phyloP scores from a whole-genome alignment of 2,113 vertebrate species.

The Psilopsiagon aymara region DNA sequence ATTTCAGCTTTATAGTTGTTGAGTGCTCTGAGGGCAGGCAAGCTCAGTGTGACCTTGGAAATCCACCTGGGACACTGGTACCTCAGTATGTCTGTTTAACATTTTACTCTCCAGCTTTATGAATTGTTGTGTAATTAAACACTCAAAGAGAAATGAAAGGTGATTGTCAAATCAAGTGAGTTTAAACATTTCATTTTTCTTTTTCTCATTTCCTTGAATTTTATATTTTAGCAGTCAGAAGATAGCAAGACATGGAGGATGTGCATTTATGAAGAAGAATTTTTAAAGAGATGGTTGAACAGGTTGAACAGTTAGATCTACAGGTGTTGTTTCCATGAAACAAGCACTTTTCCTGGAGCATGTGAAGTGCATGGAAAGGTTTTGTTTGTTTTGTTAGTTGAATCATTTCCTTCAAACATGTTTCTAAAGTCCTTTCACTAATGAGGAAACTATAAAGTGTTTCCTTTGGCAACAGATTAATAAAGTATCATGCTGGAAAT shows the following conservation, averaged over 20 bases:
- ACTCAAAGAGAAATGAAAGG: not conserved
- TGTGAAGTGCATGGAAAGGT: not conserved
- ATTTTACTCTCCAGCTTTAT: not conserved
- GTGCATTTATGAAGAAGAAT: not conserved
- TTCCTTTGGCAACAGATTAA: slow-evolving; percentile 54
- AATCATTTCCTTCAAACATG: slow-evolving; percentile 45
- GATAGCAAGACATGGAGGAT: not conserved
- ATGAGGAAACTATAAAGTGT: slow-evolving; percentile 4
- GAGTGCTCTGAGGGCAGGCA: not conserved
- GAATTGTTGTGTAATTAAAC: slow-evolving; percentile 23
- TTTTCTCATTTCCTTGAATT: not conserved
- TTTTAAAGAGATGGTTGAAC: not conserved
- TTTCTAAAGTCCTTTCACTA: slow-evolving; percentile 19
- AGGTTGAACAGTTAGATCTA: not conserved
- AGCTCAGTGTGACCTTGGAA: not conserved
- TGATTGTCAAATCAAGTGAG: not conserved
- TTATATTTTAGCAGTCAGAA: not conserved
- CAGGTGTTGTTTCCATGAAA: not conserved
- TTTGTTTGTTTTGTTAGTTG: slow-evolving; percentile 27
- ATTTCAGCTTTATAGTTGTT: not conserved
- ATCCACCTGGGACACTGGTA: not conserved
- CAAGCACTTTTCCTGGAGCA: not conserved
- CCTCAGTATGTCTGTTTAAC: not conserved
- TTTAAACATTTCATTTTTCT: not conserved
- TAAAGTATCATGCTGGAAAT: not conserved